These are phyloP conservation scores for Nemoura dubitans DNA, from an alignment of 2,888 invertebrate species.

Conservation along the genomic window DNA sequence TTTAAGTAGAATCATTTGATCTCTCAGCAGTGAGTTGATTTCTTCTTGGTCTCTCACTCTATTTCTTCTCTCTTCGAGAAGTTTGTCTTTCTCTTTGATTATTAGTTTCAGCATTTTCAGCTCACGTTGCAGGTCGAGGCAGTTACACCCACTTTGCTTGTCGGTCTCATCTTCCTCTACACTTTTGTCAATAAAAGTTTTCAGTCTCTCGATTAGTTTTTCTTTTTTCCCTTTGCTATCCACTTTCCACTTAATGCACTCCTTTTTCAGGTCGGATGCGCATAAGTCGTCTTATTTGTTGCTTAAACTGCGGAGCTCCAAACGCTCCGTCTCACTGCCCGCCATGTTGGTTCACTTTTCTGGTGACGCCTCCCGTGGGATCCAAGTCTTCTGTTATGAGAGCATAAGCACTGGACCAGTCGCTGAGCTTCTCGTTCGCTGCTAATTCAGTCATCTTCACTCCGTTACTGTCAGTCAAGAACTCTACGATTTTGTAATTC, in stretches of 20 bases:
- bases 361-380: no score
- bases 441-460: no score
- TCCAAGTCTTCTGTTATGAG: no score
- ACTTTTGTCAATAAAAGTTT: background rate
- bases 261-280: background rate
- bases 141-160: background rate
- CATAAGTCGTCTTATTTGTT: background rate
- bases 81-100: background rate
- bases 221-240: background rate
- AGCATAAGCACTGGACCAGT: no score
- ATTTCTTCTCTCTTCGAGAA: background rate
- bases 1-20: background rate
- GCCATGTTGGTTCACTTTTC: no score
- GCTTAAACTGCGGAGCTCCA: background rate
- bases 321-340: no score
- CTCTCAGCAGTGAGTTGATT: background rate
- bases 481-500: no score
- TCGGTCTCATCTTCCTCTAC: background rate
- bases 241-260: background rate
- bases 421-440: no score
- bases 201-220: background rate
- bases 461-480: no score
- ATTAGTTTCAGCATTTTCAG: background rate
- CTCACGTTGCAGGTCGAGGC: background rate
- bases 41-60: slow-evolving; percentile 3